These are phyloP conservation scores for Cyphomyrus discorhynchus DNA, from an alignment of 2,113 vertebrate genomes.

Conservation along the genomic window DNA sequence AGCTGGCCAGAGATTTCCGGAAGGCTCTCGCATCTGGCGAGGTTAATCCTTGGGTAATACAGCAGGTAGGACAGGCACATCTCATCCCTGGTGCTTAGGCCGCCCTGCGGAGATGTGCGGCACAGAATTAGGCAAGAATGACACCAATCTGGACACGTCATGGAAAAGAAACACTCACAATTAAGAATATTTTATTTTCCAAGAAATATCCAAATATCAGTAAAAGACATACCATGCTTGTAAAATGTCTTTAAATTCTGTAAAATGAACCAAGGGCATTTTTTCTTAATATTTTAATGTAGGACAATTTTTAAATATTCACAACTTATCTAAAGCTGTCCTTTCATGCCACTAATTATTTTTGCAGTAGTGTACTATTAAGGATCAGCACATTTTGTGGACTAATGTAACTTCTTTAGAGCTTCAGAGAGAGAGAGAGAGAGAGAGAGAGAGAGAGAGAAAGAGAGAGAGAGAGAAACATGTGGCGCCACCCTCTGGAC, in stretches of 20 bases:
- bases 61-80: constrained; percentile 83
- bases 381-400: neutral
- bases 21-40: constrained; percentile 79
- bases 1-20: constrained; percentile 78
- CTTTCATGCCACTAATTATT: neutral
- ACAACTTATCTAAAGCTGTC: neutral
- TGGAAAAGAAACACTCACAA: neutral
- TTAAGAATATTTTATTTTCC: neutral
- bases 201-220: neutral
- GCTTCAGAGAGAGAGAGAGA: neutral
- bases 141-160: neutral
- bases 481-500: neutral
- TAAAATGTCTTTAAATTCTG: neutral
- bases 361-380: neutral
- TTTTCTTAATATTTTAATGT: neutral
- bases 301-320: neutral
- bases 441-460: neutral
- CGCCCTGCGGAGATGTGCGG: constrained; percentile 61
- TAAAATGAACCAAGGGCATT: neutral
- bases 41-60: constrained; percentile 78
- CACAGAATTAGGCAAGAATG: neutral
- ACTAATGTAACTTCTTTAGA: neutral
- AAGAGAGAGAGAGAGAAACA: neutral
- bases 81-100: constrained; percentile 77
- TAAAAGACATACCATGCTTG: neutral